These are phyloP conservation scores for Danio kyathit DNA, from an alignment of 2,797 vertebrate genomes.

Conservation along the genomic window DNA sequence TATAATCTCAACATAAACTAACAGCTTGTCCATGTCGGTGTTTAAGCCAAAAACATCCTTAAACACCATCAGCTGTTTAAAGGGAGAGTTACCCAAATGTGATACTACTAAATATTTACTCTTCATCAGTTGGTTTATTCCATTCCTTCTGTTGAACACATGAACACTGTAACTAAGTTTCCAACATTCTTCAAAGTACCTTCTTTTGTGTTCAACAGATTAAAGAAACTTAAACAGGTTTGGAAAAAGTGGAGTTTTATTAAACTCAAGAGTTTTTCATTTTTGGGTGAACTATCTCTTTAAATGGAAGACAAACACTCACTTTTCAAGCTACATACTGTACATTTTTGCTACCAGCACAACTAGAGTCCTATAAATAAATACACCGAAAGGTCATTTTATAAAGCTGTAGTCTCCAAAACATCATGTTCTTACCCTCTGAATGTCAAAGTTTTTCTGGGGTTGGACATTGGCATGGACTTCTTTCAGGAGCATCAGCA, in stretches of 20 bases:
- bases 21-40: background rate
- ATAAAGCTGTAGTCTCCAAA: background rate
- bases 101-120: too few species aligned
- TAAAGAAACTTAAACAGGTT: too few species aligned
- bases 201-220: too few species aligned
- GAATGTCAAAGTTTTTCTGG: conserved; percentile 79
- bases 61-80: background rate
- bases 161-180: too few species aligned
- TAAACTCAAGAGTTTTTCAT: too few species aligned
- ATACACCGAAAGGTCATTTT: background rate
- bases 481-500: conserved; percentile 66
- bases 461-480: conserved; percentile 72
- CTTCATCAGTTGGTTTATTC: too few species aligned
- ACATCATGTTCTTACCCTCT: conserved; percentile 71
- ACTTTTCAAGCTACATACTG: background rate
- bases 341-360: background rate
- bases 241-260: too few species aligned
- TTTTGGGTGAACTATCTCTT: too few species aligned
- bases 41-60: background rate
- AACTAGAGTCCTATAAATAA: background rate
- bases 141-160: too few species aligned
- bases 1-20: background rate
- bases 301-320: background rate
- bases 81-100: too few species aligned
- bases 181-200: too few species aligned